A percentile compares a stretch with the other conserved stretches of the same genome.
Conservation (phyloP, 2,888 invertebrate species). For the Leptopilina syphax region DNA sequence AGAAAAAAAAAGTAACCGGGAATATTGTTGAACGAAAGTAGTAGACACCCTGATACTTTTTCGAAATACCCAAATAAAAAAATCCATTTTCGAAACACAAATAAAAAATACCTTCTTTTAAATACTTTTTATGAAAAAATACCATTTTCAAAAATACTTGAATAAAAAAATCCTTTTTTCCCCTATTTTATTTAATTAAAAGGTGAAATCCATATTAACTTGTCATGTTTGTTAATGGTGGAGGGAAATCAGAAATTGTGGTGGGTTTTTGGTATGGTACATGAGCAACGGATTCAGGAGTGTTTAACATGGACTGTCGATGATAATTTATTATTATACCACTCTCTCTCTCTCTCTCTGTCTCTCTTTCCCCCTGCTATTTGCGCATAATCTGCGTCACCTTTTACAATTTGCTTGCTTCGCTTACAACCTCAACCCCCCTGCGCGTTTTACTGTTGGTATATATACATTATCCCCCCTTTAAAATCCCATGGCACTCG, state of each 20-base stretch:
- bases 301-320: conserved; percentile 69
- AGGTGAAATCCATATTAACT: no score
- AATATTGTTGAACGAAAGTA: no score
- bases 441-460: neutral
- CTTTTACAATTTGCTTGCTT: conserved; percentile 70
- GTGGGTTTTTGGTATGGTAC: conserved; percentile 12
- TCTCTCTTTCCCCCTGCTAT: conserved; percentile 49
- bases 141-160: no score
- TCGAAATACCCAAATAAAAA: no score
- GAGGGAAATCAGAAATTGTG: conserved; percentile 21
- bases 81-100: no score
- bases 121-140: no score
- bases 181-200: no score
- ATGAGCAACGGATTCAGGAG: conserved; percentile 42
- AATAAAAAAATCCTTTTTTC: no score
- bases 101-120: no score
- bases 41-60: no score
- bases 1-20: no score
- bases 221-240: no score
- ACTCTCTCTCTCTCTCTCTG: conserved; percentile 36
- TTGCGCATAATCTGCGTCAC: conserved; percentile 70
- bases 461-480: neutral
- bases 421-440: conserved; percentile 20
- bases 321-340: conserved; percentile 73
- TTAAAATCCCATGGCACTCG: conserved; percentile 3